Conservation (phyloP, 2,113 vertebrate genomes). For the Hyla sarda region DNA sequence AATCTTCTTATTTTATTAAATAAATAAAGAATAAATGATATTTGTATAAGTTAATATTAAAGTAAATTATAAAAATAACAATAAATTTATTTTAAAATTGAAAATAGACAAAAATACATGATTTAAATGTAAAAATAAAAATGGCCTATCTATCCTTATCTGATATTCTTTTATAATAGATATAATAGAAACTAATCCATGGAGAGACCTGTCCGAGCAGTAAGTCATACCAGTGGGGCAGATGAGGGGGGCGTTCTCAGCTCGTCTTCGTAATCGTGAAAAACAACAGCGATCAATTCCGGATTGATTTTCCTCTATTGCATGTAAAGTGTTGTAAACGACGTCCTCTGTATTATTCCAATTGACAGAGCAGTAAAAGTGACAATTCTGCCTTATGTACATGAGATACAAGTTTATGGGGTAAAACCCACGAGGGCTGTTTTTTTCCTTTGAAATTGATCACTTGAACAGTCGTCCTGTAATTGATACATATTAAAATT, state of each 20-base stretch:
- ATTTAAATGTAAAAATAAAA: no score
- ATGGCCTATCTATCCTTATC: not conserved
- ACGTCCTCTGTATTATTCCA: not conserved
- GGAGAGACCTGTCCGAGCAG: slow-evolving; percentile 49
- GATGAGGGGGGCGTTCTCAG: not conserved
- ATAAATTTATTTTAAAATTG: no score
- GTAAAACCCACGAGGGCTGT: not conserved
- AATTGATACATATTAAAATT: not conserved
- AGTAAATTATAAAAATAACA: no score
- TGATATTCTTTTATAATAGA: not conserved
- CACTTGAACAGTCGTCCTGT: not conserved
- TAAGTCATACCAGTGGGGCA: slow-evolving; percentile 26
- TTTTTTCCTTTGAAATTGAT: not conserved
- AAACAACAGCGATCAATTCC: slow-evolving; percentile 51
- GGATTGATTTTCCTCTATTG: slow-evolving; percentile 47
- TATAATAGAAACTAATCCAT: slow-evolving; percentile 39
- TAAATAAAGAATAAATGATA: no score
- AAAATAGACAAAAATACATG: no score
- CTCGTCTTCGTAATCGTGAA: slow-evolving; percentile 51
- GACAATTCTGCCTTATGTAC: not conserved
- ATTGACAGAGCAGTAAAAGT: slow-evolving; percentile 7
- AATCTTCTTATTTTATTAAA: not conserved
- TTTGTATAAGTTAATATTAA: no score
- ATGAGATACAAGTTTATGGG: not conserved
- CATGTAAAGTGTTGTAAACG: not conserved